phyloP scores from a whole-genome alignment of 1,140 invertebrate genomes.

The Colletes gigas region DNA sequence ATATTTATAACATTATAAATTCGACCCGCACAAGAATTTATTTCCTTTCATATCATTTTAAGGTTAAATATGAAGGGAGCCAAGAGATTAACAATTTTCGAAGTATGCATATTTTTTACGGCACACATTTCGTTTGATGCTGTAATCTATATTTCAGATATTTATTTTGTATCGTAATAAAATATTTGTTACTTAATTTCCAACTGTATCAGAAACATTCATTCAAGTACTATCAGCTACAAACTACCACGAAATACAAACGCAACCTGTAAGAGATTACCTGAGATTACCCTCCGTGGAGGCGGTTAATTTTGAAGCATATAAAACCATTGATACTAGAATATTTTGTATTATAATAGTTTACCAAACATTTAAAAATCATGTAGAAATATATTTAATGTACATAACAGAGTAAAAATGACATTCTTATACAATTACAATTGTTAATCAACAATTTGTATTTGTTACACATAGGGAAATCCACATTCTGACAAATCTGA shows the following conservation, averaged over 20 bases:
- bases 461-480: background rate
- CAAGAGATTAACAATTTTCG: background rate
- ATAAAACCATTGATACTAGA: background rate
- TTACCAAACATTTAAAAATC: background rate
- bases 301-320: constrained; percentile 5
- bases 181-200: background rate
- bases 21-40: background rate
- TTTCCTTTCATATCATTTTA: background rate
- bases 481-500: background rate
- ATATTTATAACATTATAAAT: background rate
- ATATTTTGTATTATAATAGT: background rate
- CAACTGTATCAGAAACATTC: background rate
- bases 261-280: background rate
- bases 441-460: background rate
- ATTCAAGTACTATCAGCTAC: background rate
- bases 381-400: background rate
- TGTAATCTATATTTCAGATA: background rate
- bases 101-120: background rate
- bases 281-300: background rate
- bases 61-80: background rate
- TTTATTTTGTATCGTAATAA: too few species aligned
- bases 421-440: background rate
- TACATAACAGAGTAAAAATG: background rate
- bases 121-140: background rate
- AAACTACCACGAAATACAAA: background rate